Percentiles rank a stretch among this genome's conserved stretches.
These are phyloP conservation scores for Laticauda laticaudata DNA, from an alignment of 2,113 vertebrate genomes.

Conservation along the genomic window DNA sequence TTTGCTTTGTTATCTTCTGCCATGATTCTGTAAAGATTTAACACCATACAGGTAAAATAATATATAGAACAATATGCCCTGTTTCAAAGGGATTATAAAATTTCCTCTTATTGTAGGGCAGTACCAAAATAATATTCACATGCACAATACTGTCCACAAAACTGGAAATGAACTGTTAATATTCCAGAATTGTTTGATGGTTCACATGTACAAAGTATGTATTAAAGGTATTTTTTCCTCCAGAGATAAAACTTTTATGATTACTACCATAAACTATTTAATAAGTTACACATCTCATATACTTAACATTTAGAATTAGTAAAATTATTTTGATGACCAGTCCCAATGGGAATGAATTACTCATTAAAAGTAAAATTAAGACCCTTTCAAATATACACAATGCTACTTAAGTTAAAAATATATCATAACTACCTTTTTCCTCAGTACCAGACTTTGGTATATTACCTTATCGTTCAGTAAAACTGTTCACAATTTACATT, in stretches of 20 bases:
- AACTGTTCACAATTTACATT: background rate
- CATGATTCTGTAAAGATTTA: background rate
- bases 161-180: background rate
- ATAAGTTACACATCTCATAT: background rate
- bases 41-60: background rate
- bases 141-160: background rate
- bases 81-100: background rate
- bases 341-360: background rate
- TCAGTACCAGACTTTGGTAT: background rate
- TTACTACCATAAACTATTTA: background rate
- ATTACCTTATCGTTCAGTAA: background rate
- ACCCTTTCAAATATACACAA: background rate
- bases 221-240: background rate
- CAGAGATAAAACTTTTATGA: background rate
- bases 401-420: background rate
- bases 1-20: background rate
- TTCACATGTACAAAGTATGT: background rate
- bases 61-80: background rate
- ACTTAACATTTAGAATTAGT: background rate
- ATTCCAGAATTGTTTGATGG: background rate
- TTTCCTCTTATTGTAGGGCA: background rate
- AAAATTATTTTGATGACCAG: background rate
- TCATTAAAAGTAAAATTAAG: background rate
- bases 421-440: background rate
- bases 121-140: background rate